Percentiles rank a stretch among this genome's conserved stretches.
phyloP scores from a whole-genome alignment of 2,113 vertebrate genomes.

The Parus major region DNA sequence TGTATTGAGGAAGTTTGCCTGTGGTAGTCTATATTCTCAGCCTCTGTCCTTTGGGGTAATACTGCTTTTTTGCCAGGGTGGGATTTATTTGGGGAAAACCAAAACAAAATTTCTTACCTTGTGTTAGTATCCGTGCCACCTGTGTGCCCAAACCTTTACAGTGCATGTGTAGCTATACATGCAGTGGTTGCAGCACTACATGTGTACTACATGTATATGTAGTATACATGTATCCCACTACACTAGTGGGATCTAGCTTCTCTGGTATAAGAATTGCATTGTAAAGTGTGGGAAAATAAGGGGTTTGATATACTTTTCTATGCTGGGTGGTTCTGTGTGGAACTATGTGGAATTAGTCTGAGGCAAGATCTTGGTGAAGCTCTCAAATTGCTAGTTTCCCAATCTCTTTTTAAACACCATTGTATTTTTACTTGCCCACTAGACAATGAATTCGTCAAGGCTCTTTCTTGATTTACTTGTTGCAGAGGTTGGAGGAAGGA shows the following conservation, averaged over 20 bases:
- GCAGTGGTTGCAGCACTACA: not conserved
- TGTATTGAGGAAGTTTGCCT: not conserved
- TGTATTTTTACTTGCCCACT: not conserved
- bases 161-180: rapidly evolving
- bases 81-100: rapidly evolving
- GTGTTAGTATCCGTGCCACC: not conserved
- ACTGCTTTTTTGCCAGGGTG: not conserved
- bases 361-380: not conserved
- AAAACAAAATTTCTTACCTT: not conserved
- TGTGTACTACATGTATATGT: too few relatives aligned
- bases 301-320: not conserved
- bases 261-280: not conserved
- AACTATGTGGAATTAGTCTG: not conserved
- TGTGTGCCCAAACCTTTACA: not conserved
- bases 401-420: not conserved
- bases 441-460: not conserved
- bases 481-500: not conserved
- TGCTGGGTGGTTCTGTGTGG: not conserved
- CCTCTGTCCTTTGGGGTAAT: not conserved
- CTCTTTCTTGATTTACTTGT: not conserved
- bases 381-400: not conserved
- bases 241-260: not conserved
- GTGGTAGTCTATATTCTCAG: not conserved
- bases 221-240: too few relatives aligned
- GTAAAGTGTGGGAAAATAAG: not conserved